Percentiles rank a stretch among this genome's conserved stretches.
phyloP scores from a whole-genome alignment of 1,140 invertebrate species.

The Diabrotica undecimpunctata region DNA sequence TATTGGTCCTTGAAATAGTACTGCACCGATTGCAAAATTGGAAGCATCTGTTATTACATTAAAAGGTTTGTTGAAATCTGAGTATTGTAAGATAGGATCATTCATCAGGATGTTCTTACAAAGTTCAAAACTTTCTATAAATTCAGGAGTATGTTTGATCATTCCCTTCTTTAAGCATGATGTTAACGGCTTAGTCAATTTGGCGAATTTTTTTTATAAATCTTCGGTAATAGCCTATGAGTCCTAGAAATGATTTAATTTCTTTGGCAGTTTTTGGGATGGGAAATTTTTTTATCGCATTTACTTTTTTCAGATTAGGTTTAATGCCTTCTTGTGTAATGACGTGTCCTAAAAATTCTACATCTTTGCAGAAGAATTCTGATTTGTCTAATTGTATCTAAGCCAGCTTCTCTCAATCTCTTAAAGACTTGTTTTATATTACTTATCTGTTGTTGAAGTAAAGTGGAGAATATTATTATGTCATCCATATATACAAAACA shows the following conservation, averaged over 20 bases:
- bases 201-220: slow-evolving; percentile 36
- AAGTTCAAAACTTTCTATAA: too few species aligned
- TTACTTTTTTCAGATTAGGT: slow-evolving; percentile 30
- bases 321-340: slow-evolving; percentile 28
- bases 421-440: too few species aligned
- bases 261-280: slow-evolving; percentile 33
- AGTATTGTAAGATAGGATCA: too few species aligned
- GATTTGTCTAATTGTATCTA: too few species aligned
- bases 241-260: slow-evolving; percentile 35
- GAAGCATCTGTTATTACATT: too few species aligned
- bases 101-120: too few species aligned
- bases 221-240: slow-evolving; percentile 34
- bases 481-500: slow-evolving; percentile 45
- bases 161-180: slow-evolving; percentile 25
- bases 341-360: slow-evolving; percentile 32
- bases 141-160: too few species aligned
- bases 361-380: slow-evolving; percentile 12
- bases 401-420: too few species aligned
- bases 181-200: slow-evolving; percentile 35
- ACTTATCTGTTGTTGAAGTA: neutral
- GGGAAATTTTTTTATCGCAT: slow-evolving; percentile 25
- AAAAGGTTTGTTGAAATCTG: too few species aligned
- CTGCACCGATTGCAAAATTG: too few species aligned
- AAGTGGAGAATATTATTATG: slow-evolving; percentile 26
- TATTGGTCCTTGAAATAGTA: too few species aligned